These are phyloP conservation scores for Aegithalos caudatus DNA, from an alignment of 2,113 vertebrate genomes.

Conservation along the genomic window DNA sequence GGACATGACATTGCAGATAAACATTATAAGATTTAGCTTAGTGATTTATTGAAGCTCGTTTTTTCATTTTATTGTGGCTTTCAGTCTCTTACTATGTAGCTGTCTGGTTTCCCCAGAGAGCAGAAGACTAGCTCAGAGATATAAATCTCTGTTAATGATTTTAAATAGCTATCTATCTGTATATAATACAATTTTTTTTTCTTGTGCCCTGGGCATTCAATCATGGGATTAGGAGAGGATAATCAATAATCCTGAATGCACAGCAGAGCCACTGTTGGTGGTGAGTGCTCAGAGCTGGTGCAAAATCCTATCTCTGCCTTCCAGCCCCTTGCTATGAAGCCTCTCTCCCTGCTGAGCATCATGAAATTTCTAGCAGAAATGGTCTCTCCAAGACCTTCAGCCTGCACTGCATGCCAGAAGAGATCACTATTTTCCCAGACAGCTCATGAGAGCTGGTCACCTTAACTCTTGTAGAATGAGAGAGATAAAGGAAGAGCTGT, in stretches of 20 bases:
- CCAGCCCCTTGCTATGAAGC: neutral
- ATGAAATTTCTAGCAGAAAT: neutral
- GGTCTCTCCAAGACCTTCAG: neutral
- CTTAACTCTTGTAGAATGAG: neutral
- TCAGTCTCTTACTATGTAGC: neutral
- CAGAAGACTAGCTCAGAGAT: neutral
- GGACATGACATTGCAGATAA: slow-evolving; percentile 6
- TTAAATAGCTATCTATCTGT: slow-evolving; percentile 34
- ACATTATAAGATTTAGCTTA: neutral
- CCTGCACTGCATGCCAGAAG: neutral
- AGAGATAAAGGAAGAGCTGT: neutral
- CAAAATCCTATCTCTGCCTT: rapidly evolving
- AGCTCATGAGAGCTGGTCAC: neutral
- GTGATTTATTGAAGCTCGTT: slow-evolving; percentile 34
- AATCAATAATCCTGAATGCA: slow-evolving; percentile 28
- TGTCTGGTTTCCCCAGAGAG: slow-evolving; percentile 9
- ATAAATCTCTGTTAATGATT: slow-evolving; percentile 47
- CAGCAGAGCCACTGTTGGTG: neutral
- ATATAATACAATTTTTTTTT: neutral
- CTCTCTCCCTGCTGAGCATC: neutral
- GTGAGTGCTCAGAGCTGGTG: neutral
- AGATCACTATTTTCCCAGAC: neutral
- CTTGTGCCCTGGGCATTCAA: neutral
- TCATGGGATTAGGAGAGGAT: slow-evolving; percentile 5
- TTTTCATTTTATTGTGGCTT: slow-evolving; percentile 44